Percentiles rank a stretch among this genome's conserved stretches.
Evolutionary conservation across 2,888 invertebrate genomes (phyloP).

Genomic region (Chrysolina americana): DNA sequence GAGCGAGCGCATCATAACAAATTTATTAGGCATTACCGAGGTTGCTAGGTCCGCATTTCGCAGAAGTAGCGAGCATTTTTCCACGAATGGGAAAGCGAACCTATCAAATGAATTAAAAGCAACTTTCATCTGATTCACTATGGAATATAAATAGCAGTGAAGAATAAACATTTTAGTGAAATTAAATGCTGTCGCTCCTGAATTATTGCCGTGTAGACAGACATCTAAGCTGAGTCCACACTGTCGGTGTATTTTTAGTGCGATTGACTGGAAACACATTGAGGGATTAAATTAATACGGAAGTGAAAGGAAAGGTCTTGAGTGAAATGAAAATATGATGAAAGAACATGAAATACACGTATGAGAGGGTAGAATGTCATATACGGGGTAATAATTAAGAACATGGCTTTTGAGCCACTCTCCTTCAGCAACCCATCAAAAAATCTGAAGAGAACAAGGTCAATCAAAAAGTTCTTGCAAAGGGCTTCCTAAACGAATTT

Average conservation of each 20-base stretch:
- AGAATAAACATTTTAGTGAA: constrained; percentile 15
- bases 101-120: constrained; percentile 9
- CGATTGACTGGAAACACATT: not conserved
- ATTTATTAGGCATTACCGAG: not conserved
- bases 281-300: not conserved
- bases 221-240: not conserved
- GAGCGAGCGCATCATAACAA: not conserved
- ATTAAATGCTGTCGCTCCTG: constrained; percentile 12
- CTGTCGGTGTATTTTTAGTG: not conserved
- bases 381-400: no score
- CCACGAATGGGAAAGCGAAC: not conserved
- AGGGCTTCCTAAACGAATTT: no score
- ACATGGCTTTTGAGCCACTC: no score
- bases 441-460: no score
- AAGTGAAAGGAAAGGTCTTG: no score
- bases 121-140: constrained; percentile 4
- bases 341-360: no score
- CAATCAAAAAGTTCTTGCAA: no score
- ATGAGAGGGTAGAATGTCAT: no score
- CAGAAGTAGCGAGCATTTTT: not conserved
- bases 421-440: no score
- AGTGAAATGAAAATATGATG: no score
- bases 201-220: not conserved
- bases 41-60: not conserved
- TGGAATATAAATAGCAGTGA: not conserved